Base-by-base conservation (phyloP, 2,113 vertebrate species). In the Pomatorhinus ruficollis region DNA sequence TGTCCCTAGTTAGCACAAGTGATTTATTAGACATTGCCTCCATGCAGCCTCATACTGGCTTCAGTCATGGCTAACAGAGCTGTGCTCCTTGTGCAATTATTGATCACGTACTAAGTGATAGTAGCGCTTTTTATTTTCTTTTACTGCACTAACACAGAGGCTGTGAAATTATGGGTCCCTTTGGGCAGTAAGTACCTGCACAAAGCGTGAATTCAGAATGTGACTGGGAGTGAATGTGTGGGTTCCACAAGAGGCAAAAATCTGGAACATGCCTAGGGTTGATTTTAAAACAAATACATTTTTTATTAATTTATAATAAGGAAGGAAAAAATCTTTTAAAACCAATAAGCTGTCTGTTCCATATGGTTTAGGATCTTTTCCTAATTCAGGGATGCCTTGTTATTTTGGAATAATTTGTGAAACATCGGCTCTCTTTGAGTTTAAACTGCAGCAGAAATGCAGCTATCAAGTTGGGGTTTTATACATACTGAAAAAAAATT, bases 1-100 rank as follows among this genome's bases (percentile, higher is more conserved):
- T 83, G 75, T 80, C 96, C 95, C 93, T 98, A 90, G 95, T 97
- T 98, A 98, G 97, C 96, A 91, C 91, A 96, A 95, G 93, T 97
- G 96, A 97, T 98, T 98, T 97, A 97, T 97, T 96, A 92, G 96
- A 91, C 11, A 33, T 90, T 94, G 90, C 22, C 56, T 96, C 49
- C 70, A 12, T 44, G 31, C 25, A 69, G 24, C 31, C 42, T 31
- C 44, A 7, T 57, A 47, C 24, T 89, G 28, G 40, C 60, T 45
- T 70, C n/a, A 75, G 64, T 87, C 35, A 25, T 45, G 66, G 53
- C 44, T 82, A 72, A 80, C 39, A 14, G 17, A 64, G 12, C 47
- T 52, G 28, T 44, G 18, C 31, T 70, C 30, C 53, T 50, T 70
- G 28, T n/a, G 60, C 35, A 65, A 15, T 78, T 90, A 69, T 56